These are phyloP conservation scores for Drosophila ambigua DNA, from an alignment of 1,140 invertebrate genomes.

Conservation along the genomic window DNA sequence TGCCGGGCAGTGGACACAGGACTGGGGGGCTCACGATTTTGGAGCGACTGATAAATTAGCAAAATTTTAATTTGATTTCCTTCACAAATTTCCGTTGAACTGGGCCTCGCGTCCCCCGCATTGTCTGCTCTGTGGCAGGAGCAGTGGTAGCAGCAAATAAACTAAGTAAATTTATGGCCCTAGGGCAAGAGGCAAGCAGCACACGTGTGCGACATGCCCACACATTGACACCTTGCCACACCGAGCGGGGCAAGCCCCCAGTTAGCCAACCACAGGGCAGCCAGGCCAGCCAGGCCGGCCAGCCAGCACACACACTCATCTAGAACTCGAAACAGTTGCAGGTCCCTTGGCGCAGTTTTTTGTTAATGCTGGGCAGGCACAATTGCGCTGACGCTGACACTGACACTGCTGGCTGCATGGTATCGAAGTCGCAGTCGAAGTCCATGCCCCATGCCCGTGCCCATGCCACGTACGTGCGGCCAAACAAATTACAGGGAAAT, in stretches of 20 bases:
- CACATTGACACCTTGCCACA: constrained; percentile 71
- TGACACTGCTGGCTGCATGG: constrained; percentile 66
- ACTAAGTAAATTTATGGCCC: constrained; percentile 72
- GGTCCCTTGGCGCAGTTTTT: constrained; percentile 69
- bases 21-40: constrained; percentile 38
- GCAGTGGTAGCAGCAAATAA: constrained; percentile 47
- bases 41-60: constrained; percentile 61
- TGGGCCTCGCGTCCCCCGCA: constrained; percentile 2
- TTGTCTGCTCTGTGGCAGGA: constrained; percentile 35
- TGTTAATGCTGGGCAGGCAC: constrained; percentile 78
- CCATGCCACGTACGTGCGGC: constrained; percentile 70
- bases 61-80: constrained; percentile 78
- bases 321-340: constrained; percentile 47
- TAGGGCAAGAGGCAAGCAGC: constrained; percentile 37
- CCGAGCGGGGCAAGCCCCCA: constrained; percentile 18
- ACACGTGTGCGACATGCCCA: constrained; percentile 71
- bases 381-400: constrained; percentile 51
- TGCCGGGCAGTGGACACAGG: constrained; percentile 6
- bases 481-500: constrained; percentile 80
- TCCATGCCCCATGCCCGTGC: constrained; percentile 49
- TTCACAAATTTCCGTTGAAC: constrained; percentile 67
- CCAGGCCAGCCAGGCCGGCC: constrained; percentile 7
- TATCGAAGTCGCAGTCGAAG: constrained; percentile 1
- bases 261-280: constrained; percentile 13
- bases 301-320: constrained; percentile 29